Conservation (phyloP, 1,140 invertebrate species). For the Heliconius hewitsoni region DNA sequence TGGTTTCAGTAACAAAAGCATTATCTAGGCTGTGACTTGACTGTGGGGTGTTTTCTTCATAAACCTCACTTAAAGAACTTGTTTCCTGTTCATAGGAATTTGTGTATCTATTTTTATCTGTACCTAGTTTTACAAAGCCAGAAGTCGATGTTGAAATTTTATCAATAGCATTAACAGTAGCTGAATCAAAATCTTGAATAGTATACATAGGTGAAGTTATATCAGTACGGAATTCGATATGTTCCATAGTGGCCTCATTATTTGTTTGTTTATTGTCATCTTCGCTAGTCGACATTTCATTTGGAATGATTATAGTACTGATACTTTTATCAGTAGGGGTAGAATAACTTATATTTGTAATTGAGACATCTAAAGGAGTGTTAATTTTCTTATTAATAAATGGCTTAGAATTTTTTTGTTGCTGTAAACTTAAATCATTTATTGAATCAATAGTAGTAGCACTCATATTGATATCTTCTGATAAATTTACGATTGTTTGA, state of each 20-base stretch:
- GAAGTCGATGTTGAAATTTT: background rate
- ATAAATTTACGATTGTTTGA: background rate
- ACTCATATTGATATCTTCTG: background rate
- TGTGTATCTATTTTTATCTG: background rate
- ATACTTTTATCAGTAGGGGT: background rate
- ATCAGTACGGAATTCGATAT: background rate
- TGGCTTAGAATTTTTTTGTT: too few relatives aligned
- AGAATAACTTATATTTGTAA: background rate
- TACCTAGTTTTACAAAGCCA: background rate
- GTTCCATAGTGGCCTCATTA: background rate
- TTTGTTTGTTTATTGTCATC: background rate
- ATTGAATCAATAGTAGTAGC: background rate
- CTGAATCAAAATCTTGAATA: background rate
- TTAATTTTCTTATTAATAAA: background rate
- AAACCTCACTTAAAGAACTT: background rate
- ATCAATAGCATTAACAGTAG: background rate
- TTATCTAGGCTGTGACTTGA: background rate
- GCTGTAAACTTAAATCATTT: background rate
- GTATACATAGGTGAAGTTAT: background rate
- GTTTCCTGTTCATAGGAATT: background rate
- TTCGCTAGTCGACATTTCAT: background rate
- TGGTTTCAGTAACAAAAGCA: background rate
- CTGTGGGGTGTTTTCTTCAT: background rate
- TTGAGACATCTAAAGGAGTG: background rate
- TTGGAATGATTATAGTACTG: background rate